Evolutionary conservation across 2,888 invertebrate species (phyloP).

Genomic region (Atethmia centrago): DNA sequence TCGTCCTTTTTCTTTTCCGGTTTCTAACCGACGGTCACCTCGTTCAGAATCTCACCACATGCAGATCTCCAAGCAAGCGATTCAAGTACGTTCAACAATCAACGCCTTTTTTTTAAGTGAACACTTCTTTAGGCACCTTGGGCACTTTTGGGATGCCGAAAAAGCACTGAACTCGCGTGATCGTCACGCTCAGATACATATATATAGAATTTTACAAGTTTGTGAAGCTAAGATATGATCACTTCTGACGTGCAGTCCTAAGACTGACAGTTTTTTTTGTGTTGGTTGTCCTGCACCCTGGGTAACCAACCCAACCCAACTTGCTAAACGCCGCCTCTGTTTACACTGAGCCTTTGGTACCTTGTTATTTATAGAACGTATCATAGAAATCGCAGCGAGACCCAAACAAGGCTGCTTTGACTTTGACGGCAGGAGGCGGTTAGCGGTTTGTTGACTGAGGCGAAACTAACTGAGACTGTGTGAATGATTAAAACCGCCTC

Average conservation of each 20-base stretch:
- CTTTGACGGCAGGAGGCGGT: conserved; percentile 24
- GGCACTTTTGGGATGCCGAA: too few relatives aligned
- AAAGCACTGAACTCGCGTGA: too few relatives aligned
- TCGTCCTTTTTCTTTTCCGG: neutral
- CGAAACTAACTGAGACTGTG: conserved; percentile 40
- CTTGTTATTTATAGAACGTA: neutral
- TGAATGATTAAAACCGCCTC: conserved; percentile 51
- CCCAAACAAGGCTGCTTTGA: conserved; percentile 20
- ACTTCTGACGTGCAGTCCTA: too few relatives aligned
- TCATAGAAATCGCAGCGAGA: conserved; percentile 15
- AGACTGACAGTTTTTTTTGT: too few relatives aligned
- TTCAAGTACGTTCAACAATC: neutral
- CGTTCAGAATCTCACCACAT: neutral
- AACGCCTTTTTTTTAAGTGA: neutral
- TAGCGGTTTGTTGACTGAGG: conserved; percentile 40
- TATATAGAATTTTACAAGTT: too few relatives aligned
- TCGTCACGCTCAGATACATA: too few relatives aligned
- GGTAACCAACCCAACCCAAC: too few relatives aligned
- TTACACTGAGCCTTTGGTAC: neutral
- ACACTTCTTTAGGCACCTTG: too few relatives aligned
- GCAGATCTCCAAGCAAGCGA: neutral
- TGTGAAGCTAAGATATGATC: too few relatives aligned
- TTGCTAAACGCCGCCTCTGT: neutral
- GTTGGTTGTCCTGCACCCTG: too few relatives aligned
- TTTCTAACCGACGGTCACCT: neutral